Percentiles rank a stretch among this genome's conserved stretches.
Evolutionary conservation across 1,140 invertebrate species (phyloP).

Genomic region (fruit fly (Drosophila melanogaster)): DNA sequence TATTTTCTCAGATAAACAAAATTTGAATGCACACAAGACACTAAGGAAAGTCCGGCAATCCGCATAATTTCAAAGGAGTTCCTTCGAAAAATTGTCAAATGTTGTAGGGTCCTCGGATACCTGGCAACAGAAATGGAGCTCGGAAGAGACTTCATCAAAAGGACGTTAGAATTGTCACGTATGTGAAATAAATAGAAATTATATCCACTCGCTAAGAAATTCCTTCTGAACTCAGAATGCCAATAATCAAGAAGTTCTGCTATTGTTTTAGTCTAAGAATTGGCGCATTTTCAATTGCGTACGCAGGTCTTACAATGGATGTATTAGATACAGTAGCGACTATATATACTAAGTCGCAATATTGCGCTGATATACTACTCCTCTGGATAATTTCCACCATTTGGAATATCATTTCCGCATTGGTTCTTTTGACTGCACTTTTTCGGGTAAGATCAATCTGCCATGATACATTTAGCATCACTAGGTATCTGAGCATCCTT

Average conservation of each 20-base stretch:
- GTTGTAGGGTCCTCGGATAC: too few species aligned
- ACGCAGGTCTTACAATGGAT: not conserved
- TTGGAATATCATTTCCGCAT: not conserved
- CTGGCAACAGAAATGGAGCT: slow-evolving; percentile 1
- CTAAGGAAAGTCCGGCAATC: not conserved
- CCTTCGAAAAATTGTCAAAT: not conserved
- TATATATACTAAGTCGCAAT: not conserved
- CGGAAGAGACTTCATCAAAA: not conserved
- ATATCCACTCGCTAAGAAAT: not conserved
- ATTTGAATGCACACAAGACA: slow-evolving; percentile 2
- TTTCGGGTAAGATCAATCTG: not conserved
- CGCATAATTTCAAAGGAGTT: too few species aligned
- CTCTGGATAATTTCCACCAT: not conserved
- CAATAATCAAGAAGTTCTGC: slow-evolving; percentile 18
- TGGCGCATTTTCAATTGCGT: slow-evolving; percentile 14
- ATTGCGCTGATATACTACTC: not conserved
- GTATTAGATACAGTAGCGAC: not conserved
- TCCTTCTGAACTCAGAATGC: slow-evolving; percentile 1
- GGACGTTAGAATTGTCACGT: not conserved
- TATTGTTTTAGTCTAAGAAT: slow-evolving; percentile 16
- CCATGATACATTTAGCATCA: not conserved
- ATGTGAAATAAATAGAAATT: not conserved
- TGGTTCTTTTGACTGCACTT: not conserved
- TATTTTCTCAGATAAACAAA: too few species aligned
- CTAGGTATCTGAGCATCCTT: not conserved